Evolutionary conservation across 1,140 invertebrate genomes (phyloP).

Genomic region (Aphelinus atriplicis): DNA sequence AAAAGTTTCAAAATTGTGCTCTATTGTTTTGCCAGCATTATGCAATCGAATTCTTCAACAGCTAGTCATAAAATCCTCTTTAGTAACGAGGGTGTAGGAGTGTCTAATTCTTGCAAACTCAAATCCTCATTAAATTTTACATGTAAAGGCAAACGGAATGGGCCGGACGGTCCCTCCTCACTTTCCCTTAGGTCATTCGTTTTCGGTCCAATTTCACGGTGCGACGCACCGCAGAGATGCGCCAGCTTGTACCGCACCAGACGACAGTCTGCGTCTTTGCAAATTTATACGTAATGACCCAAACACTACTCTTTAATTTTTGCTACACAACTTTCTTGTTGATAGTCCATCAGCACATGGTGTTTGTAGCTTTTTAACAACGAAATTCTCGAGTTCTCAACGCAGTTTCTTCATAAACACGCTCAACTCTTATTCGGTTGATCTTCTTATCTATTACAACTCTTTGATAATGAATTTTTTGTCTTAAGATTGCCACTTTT

Average conservation of each 20-base stretch:
- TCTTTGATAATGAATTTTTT: no score
- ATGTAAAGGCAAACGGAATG: neutral
- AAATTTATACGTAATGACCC: neutral
- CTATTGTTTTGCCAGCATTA: no score
- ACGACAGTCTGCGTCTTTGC: neutral
- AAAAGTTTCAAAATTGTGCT: neutral
- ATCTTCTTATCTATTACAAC: no score
- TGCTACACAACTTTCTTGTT: no score
- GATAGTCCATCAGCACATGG: no score
- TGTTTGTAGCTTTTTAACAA: no score
- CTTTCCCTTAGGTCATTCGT: neutral
- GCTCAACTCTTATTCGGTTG: no score
- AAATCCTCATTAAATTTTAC: slow-evolving; percentile 12
- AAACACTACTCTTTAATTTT: neutral
- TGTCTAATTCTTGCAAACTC: slow-evolving; percentile 1
- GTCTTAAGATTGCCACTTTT: no score
- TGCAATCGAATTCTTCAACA: neutral
- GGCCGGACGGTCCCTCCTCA: neutral
- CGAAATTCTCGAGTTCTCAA: no score
- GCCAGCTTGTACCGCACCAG: no score
- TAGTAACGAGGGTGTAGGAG: neutral
- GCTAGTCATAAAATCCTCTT: slow-evolving; percentile 6
- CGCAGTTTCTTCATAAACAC: no score
- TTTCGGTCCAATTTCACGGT: slow-evolving; percentile 22
- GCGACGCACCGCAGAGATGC: neutral